Evolutionary conservation across 2,797 vertebrate species (phyloP).

Genomic region (Syngnathus acus): DNA sequence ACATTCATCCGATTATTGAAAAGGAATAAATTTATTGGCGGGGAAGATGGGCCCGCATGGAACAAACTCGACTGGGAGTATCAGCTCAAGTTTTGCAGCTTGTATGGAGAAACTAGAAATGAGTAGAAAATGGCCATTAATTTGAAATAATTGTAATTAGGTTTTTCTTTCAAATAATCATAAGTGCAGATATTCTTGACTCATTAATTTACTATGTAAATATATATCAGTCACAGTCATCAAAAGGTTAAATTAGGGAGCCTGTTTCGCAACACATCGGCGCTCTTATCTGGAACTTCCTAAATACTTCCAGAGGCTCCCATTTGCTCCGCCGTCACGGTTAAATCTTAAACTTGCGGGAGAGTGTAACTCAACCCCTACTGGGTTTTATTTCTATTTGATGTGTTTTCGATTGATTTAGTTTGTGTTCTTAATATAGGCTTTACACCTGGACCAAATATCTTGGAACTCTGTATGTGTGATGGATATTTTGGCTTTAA

Average conservation of each 20-base stretch:
- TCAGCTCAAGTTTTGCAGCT: too few relatives aligned
- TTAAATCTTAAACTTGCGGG: conserved; percentile 43
- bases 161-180: too few relatives aligned
- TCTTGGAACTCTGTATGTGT: neutral
- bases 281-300: conserved; percentile 10
- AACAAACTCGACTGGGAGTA: conserved; percentile 33
- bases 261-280: conserved; percentile 42
- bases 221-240: conserved; percentile 1
- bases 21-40: conserved; percentile 39
- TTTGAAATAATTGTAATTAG: too few relatives aligned
- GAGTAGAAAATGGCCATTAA: too few relatives aligned
- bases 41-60: conserved; percentile 28
- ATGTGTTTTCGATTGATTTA: conserved; percentile 3
- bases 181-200: neutral
- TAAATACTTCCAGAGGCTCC: conserved; percentile 49
- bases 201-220: conserved; percentile 12
- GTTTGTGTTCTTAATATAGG: neutral
- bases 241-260: conserved; percentile 5
- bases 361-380: conserved; percentile 15
- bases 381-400: conserved; percentile 4
- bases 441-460: neutral
- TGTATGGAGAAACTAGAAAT: too few relatives aligned
- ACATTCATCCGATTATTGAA: conserved; percentile 33
- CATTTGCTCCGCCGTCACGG: conserved; percentile 28
- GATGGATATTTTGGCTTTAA: neutral